Conservation (phyloP, 2,113 vertebrate genomes). For the Actinemys pallida region DNA sequence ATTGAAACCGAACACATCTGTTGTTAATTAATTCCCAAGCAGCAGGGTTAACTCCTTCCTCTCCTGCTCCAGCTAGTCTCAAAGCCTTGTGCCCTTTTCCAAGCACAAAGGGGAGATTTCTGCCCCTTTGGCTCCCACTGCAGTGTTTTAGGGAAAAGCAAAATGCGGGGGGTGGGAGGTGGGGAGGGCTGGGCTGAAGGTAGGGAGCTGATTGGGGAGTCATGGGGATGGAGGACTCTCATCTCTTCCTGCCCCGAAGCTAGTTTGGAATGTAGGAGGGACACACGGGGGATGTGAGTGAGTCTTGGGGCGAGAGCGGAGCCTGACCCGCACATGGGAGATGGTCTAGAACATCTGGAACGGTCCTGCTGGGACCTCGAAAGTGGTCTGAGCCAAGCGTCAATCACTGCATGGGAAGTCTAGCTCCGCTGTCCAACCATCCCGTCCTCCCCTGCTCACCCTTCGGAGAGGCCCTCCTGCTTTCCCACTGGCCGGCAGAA, state of each 20-base stretch:
- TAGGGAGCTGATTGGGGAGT: neutral
- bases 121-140: neutral
- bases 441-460: no score
- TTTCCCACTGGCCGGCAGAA: neutral
- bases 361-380: neutral
- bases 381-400: neutral
- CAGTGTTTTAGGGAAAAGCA: no score
- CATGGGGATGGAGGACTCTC: neutral
- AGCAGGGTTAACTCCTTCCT: slow-evolving; percentile 71
- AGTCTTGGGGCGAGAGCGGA: neutral
- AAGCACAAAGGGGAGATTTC: neutral
- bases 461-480: neutral
- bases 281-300: neutral
- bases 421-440: neutral
- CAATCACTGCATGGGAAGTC: neutral
- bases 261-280: neutral
- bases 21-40: slow-evolving; percentile 72
- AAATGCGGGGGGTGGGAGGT: neutral
- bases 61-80: neutral
- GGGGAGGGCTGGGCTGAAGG: neutral
- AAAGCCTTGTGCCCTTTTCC: neutral
- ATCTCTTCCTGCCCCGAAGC: neutral
- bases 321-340: neutral
- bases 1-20: slow-evolving; percentile 75
- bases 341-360: neutral